Conservation (phyloP, 2,888 invertebrate genomes). For the Brachypalpus laphriformis region DNA sequence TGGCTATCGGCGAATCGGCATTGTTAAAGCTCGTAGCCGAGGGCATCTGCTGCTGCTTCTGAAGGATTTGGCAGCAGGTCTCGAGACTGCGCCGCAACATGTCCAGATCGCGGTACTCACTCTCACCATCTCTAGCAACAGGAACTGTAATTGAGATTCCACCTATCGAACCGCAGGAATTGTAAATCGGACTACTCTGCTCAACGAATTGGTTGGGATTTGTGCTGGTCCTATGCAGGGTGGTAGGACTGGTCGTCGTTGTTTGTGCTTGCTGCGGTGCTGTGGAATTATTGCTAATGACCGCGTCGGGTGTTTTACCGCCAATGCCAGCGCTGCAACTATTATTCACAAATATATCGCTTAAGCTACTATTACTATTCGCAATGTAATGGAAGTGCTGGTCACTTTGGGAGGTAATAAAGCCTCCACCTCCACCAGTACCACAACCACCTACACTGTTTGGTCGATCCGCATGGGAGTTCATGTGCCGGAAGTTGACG, state of each 20-base stretch:
- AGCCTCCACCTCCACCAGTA: conserved; percentile 72
- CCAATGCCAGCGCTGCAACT: conserved; percentile 78
- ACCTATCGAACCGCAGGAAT: conserved; percentile 79
- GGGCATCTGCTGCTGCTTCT: conserved; percentile 77
- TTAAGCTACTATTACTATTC: conserved; percentile 81
- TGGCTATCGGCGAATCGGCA: conserved; percentile 76
- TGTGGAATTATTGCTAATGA: conserved; percentile 46
- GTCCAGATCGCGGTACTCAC: conserved; percentile 78
- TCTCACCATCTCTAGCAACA: conserved; percentile 76
- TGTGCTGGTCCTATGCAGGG: conserved; percentile 77
- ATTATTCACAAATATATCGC: conserved; percentile 82
- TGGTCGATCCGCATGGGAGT: conserved; percentile 74
- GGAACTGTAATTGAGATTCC: conserved; percentile 79
- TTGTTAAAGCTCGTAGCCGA: conserved; percentile 75
- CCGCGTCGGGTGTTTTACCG: conserved; percentile 51
- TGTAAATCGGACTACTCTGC: conserved; percentile 77
- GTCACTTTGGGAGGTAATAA: conserved; percentile 81
- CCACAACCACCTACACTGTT: conserved; percentile 73
- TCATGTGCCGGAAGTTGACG: conserved; percentile 77
- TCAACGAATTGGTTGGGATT: conserved; percentile 76
- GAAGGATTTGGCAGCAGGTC: conserved; percentile 81
- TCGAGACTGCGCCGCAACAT: conserved; percentile 79
- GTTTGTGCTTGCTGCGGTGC: conserved; percentile 71
- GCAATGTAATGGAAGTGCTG: conserved; percentile 81
- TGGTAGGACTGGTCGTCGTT: conserved; percentile 74